These are phyloP conservation scores for Saimiri boliviensis DNA, from an alignment of 2,113 vertebrate genomes.

Conservation along the genomic window DNA sequence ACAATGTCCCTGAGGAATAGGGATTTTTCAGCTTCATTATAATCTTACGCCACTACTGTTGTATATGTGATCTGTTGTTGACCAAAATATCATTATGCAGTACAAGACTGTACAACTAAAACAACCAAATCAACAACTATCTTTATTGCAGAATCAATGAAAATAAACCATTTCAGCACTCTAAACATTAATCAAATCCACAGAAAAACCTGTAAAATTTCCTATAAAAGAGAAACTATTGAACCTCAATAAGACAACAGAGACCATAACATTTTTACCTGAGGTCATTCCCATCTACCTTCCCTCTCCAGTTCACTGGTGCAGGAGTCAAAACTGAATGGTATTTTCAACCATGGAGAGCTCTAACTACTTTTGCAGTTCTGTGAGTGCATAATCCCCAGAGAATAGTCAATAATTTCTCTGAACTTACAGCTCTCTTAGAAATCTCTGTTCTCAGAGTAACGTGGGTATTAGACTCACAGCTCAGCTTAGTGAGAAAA, in stretches of 20 bases:
- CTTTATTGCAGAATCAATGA: not conserved
- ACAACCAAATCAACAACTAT: not conserved
- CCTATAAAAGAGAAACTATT: not conserved
- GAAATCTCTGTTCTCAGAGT: not conserved
- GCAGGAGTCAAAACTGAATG: not conserved
- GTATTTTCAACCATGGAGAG: not conserved
- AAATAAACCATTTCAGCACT: not conserved
- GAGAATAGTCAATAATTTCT: not conserved
- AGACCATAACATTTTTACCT: not conserved
- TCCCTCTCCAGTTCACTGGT: not conserved
- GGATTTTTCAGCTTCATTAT: not conserved
- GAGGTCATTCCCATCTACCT: not conserved
- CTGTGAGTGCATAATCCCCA: not conserved
- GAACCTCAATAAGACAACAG: not conserved
- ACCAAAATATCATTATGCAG: not conserved
- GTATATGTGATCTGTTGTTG: not conserved
- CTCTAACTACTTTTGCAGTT: not conserved
- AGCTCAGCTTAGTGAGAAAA: not conserved
- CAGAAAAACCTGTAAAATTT: not conserved
- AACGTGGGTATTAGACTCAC: not conserved
- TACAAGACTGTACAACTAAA: not conserved
- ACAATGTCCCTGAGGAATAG: not conserved
- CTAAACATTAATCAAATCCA: not conserved
- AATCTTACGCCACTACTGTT: not conserved
- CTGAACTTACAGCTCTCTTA: not conserved